Conservation (phyloP, 2,113 vertebrate genomes). For the Emydocephalus ijimae region DNA sequence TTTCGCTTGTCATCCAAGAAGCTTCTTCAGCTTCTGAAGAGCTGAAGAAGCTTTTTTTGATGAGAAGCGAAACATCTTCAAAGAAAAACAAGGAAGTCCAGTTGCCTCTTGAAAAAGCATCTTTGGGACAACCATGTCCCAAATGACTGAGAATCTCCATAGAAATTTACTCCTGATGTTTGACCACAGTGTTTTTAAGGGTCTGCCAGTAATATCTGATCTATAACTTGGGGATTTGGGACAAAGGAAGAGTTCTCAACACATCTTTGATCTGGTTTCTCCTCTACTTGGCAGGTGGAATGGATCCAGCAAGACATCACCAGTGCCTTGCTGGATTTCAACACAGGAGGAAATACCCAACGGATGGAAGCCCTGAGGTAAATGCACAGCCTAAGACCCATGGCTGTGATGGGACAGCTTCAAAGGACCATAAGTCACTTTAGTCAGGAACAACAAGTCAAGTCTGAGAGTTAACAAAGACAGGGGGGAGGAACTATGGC, state of each 20-base stretch:
- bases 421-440: background rate
- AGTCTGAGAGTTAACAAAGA: background rate
- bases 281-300: slow-evolving; percentile 65
- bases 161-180: background rate
- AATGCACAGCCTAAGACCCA: background rate
- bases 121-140: too few relatives aligned
- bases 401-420: background rate
- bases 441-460: background rate
- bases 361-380: slow-evolving; percentile 69
- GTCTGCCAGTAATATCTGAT: background rate
- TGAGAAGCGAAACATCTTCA: too few relatives aligned
- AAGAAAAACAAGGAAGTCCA: too few relatives aligned
- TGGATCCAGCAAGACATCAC: slow-evolving; percentile 74
- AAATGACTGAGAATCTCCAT: too few relatives aligned
- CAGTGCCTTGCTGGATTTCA: slow-evolving; percentile 66
- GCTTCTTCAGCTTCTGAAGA: too few relatives aligned
- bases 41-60: too few relatives aligned
- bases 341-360: slow-evolving; percentile 53
- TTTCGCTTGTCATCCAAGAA: too few relatives aligned
- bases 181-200: background rate
- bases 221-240: background rate
- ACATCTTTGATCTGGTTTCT: background rate
- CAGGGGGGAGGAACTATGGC: background rate
- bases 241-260: background rate
- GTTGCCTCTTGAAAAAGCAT: too few relatives aligned